Percentiles rank a stretch among this genome's conserved stretches.
These are phyloP conservation scores for Ephialtes manifestator DNA, from an alignment of 2,888 invertebrate species.

Conservation along the genomic window DNA sequence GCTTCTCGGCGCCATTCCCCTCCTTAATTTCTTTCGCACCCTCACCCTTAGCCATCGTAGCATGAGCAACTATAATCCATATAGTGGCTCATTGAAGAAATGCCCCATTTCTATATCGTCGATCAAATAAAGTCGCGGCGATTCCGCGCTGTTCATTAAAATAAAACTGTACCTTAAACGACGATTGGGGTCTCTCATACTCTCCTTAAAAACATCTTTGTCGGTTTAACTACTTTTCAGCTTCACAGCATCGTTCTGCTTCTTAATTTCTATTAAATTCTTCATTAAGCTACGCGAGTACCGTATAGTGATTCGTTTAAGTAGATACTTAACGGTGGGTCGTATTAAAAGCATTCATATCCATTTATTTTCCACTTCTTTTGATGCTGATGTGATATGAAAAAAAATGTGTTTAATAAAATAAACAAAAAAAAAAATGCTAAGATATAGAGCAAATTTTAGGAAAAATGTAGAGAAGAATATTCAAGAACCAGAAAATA, in stretches of 20 bases:
- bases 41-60: not conserved
- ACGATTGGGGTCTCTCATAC: not conserved
- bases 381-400: too few relatives aligned
- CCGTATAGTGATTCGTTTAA: not conserved
- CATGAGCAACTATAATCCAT: not conserved
- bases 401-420: too few relatives aligned
- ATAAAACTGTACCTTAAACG: not conserved
- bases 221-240: not conserved
- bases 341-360: too few relatives aligned
- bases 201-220: not conserved
- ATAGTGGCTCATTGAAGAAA: conserved; percentile 27
- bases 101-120: conserved; percentile 18
- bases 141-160: not conserved
- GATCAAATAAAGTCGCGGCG: conserved; percentile 15
- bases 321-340: not conserved
- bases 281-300: not conserved
- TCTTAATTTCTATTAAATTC: not conserved
- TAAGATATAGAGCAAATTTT: too few relatives aligned
- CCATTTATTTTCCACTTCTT: too few relatives aligned
- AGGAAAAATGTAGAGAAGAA: too few relatives aligned
- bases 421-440: too few relatives aligned
- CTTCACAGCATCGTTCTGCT: not conserved
- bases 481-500: too few relatives aligned
- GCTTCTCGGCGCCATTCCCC: conserved; percentile 56
- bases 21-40: conserved; percentile 40